Base-by-base conservation (phyloP, 2,888 invertebrate genomes). In the Junonia oenone region DNA sequence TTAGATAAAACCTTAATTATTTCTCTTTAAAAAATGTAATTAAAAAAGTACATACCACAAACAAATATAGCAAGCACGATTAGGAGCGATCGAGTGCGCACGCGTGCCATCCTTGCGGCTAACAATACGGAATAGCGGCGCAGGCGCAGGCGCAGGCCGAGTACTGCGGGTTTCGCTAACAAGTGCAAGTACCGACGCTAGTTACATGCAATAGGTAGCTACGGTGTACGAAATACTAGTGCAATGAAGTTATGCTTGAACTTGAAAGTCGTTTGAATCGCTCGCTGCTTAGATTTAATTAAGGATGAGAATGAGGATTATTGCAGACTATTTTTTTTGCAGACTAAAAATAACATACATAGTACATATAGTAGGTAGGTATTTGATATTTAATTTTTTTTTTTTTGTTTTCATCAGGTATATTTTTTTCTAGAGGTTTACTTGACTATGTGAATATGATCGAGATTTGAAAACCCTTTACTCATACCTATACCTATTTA, bases 31-130 rank as follows among this genome's bases (percentile, higher is more conserved):
- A n/a, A n/a, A n/a, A n/a, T n/a, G n/a, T n/a, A n/a, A n/a, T 56
- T 57, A 43, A 43, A 43, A 26, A 43, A 13, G 1, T 43, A 43
- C 43, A 13, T 73, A 78, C 77, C 76, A 63, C 67, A 64, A 40
- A 59, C 53, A 48, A 71, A 58, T 48, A 68, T 48, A 51, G 65
- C 58, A 55, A 69, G 45, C 55, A 63, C 50, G 50, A 62, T 31
- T 37, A 58, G 62, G 54, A 68, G 62, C 31, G 29, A 13, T 13
- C 43, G 22, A 43, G 26, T 43, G 43, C 26, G 57, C 60, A 61
- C 70, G 58, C 62, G 62, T 53, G 70, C 66, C 81, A 81, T 81
- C 73, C 74, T 79, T 68, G 65, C 69, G 52, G 59, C 49, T 55
- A 56, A 59, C 58, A 59, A 63, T 56, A 63, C 58, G 40, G 56